Evolutionary conservation across 1,140 invertebrate genomes (phyloP).

Genomic region (Micrasema longulum): DNA sequence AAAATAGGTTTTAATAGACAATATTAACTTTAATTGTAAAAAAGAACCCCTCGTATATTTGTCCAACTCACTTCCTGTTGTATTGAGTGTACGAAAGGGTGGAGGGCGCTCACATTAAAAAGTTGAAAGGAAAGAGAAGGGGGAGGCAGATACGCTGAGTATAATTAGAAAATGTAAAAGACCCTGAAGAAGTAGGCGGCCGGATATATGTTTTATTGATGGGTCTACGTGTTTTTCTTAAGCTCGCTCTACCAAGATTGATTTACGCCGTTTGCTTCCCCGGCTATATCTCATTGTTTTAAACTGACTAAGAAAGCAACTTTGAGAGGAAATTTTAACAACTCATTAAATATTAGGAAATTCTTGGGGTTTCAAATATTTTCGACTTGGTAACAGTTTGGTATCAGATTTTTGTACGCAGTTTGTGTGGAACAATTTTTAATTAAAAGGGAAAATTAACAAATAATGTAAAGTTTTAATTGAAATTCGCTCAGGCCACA

Average conservation of each 20-base stretch:
- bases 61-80: too few species aligned
- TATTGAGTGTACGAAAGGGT: conserved; percentile 33
- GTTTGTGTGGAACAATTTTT: conserved; percentile 30
- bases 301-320: conserved; percentile 29
- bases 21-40: too few species aligned
- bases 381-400: conserved; percentile 31
- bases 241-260: conserved; percentile 25
- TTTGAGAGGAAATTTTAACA: conserved; percentile 34
- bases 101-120: conserved; percentile 21
- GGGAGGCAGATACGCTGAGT: conserved; percentile 36
- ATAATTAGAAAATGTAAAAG: conserved; percentile 54
- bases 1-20: too few species aligned
- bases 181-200: conserved; percentile 42
- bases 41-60: too few species aligned
- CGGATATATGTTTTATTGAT: conserved; percentile 54
- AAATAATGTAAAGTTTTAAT: conserved; percentile 36
- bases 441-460: conserved; percentile 38
- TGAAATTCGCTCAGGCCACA: conserved; percentile 33
- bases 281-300: conserved; percentile 35
- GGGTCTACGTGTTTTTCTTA: conserved; percentile 46
- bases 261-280: conserved; percentile 31
- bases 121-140: conserved; percentile 24
- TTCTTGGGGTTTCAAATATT: conserved; percentile 39
- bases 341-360: conserved; percentile 38
- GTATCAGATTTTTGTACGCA: conserved; percentile 27